Percentiles rank a stretch among this genome's conserved stretches.
phyloP scores from a whole-genome alignment of 2,113 vertebrate species.

The Corythaixoides concolor region DNA sequence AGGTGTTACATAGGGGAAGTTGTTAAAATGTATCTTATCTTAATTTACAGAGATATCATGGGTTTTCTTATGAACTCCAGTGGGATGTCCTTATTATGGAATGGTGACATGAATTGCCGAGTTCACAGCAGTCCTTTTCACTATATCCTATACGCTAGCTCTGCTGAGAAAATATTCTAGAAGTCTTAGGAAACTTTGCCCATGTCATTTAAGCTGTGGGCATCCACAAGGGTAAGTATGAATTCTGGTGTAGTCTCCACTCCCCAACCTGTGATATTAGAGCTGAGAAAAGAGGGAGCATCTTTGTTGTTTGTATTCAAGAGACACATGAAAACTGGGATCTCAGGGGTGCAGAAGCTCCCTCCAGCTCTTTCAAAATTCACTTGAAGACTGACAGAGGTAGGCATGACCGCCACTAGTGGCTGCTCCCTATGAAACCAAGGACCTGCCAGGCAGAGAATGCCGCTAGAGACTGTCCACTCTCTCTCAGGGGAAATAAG shows the following conservation, averaged over 20 bases:
- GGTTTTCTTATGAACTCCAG: neutral
- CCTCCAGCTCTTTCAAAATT: neutral
- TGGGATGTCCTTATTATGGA: neutral
- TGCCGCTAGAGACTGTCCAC: too few relatives aligned
- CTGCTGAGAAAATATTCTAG: neutral
- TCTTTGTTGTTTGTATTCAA: neutral
- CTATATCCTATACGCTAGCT: neutral
- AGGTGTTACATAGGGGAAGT: neutral
- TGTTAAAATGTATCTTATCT: neutral
- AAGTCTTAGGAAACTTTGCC: neutral
- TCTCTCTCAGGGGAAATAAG: neutral
- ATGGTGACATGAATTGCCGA: neutral
- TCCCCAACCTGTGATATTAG: neutral
- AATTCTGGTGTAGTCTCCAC: neutral
- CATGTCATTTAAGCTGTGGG: neutral
- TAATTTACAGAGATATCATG: neutral
- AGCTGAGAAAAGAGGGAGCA: neutral
- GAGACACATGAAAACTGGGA: neutral
- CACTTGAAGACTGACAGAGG: neutral
- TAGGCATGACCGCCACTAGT: too few relatives aligned
- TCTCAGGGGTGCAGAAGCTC: neutral
- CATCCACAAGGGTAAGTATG: neutral
- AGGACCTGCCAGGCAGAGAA: neutral
- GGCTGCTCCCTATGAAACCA: neutral
- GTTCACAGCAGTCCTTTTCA: neutral